Base-by-base conservation (phyloP, 2,888 invertebrate species). In the Nineta flava region DNA sequence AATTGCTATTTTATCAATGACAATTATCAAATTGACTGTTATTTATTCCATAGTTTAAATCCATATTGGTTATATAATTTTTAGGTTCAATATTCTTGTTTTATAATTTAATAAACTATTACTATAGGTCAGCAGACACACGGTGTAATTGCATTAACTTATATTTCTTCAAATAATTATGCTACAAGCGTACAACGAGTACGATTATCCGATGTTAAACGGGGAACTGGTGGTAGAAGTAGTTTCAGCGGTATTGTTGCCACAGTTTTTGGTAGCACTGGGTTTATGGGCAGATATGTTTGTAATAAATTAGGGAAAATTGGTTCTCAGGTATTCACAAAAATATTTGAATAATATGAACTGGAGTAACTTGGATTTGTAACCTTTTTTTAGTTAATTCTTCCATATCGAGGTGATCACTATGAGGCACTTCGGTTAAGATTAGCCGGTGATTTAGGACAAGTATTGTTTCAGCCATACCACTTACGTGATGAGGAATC, bases 221-320 rank as follows among this genome's bases (percentile, higher is more conserved):
- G 84, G 55, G 92, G 91, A 26, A 87, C 90, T 16, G 92, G 91
- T 12, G 97, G 96, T 15, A 80, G 99, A 34, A 86, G 87, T 57
- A 96, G 95, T 61, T 99, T 97, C 66, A 97, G 87, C 69, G 99
- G 99, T 0, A 75, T 88, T 50, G 93, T 97, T 2, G 93, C 91
- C n/a, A 99, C 99, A n/a, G 87, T 99, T 1, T 96, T 97, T 65
- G 97, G 97, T 48, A 79, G 81, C 50, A 82, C 83, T 34, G 97
- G 97, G 2, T 92, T 91, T 61, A 68, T 96, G 1, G 99, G 97
- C 0, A 74, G 81, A 55, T 83, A 85, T 71, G 78, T 97, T 13
- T 83, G 87, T 64, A 95, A 93, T 64, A 81, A 83, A 60, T 71
- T 99, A 49, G 97, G 95, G 59, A 91, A 86, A 69, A 76, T 75